These are phyloP conservation scores for Mesoclemmys tuberculata DNA, from an alignment of 2,113 vertebrate species.

Conservation along the genomic window DNA sequence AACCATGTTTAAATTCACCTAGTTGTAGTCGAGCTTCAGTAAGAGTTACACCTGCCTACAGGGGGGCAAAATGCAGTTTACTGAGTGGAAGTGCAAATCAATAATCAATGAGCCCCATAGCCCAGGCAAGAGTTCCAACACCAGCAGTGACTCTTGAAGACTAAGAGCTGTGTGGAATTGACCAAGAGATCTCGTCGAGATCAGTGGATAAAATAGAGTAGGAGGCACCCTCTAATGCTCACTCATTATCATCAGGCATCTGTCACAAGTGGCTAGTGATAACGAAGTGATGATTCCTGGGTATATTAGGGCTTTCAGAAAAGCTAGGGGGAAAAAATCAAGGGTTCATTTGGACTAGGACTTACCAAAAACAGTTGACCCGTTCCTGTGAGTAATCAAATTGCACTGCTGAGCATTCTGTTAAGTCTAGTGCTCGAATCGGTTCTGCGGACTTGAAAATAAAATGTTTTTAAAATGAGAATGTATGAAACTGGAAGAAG, in stretches of 20 bases:
- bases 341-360: not conserved
- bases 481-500: slow-evolving; percentile 9
- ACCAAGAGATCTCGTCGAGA: not conserved
- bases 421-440: slow-evolving; percentile 90
- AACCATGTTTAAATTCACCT: not conserved
- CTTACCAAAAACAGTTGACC: slow-evolving; percentile 98
- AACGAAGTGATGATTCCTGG: not conserved
- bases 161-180: not conserved
- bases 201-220: not conserved
- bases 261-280: not conserved
- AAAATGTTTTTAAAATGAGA: slow-evolving; percentile 26
- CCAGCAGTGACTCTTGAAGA: not conserved
- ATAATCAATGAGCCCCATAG: not conserved
- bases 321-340: not conserved
- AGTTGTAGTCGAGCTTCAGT: rapidly evolving
- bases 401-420: slow-evolving; percentile 92
- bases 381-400: slow-evolving; percentile 96
- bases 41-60: not conserved
- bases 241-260: not conserved
- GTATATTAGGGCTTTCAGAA: not conserved
- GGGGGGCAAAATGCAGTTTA: not conserved
- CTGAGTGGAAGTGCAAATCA: not conserved
- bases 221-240: not conserved
- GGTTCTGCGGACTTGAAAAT: slow-evolving; percentile 87
- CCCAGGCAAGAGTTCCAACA: not conserved